These are phyloP conservation scores for Parambassis ranga DNA, from an alignment of 2,797 vertebrate genomes.

Conservation along the genomic window DNA sequence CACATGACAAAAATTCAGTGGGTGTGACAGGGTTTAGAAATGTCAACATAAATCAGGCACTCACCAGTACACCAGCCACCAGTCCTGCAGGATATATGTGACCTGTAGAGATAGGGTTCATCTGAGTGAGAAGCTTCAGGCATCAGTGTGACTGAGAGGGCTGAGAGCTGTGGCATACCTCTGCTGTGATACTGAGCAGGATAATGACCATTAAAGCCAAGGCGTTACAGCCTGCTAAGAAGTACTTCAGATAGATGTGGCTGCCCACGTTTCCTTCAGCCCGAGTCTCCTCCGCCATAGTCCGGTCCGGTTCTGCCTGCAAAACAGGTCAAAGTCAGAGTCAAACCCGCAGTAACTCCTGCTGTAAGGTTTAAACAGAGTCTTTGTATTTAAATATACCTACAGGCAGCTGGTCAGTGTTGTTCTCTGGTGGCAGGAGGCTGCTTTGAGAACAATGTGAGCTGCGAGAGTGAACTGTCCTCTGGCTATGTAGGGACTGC, in stretches of 20 bases:
- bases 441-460: constrained; percentile 26
- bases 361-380: no score
- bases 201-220: constrained; percentile 77
- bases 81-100: constrained; percentile 88
- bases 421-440: constrained; percentile 46
- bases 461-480: not conserved
- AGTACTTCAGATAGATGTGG: constrained; percentile 85
- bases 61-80: constrained; percentile 93
- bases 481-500: constrained; percentile 27
- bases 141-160: not conserved
- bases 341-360: no score
- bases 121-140: not conserved
- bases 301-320: constrained; percentile 65
- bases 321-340: no score
- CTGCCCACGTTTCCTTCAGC: constrained; percentile 83
- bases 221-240: constrained; percentile 73
- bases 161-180: constrained; percentile 70
- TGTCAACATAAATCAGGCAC: not conserved
- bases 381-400: constrained; percentile 7
- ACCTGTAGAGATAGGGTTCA: constrained; percentile 14
- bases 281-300: constrained; percentile 82
- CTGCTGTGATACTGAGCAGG: constrained; percentile 81
- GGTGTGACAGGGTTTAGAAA: not conserved
- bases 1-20: no score
- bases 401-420: constrained; percentile 45